Conservation (phyloP, 2,113 vertebrate species). For the Dasyprocta punctata region DNA sequence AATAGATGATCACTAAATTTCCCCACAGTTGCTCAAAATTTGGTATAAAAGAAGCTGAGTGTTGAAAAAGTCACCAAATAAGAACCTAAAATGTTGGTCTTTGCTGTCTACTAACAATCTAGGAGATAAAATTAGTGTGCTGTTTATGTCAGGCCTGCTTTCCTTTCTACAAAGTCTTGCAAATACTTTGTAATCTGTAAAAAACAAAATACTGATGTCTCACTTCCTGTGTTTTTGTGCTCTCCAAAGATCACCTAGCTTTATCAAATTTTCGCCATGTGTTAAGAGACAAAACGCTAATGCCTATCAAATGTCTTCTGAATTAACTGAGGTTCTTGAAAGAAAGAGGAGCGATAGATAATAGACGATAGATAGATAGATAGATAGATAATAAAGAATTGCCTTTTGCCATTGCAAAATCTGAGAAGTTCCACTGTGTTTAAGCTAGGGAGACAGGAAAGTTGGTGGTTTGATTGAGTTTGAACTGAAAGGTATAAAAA, state of each 20-base stretch:
- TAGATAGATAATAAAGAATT: background rate
- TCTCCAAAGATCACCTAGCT: background rate
- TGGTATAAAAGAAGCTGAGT: background rate
- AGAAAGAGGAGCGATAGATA: background rate
- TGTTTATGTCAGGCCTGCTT: background rate
- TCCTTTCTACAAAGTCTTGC: background rate
- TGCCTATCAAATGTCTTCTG: background rate
- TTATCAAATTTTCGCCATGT: background rate
- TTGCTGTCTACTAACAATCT: background rate
- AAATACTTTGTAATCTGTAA: background rate
- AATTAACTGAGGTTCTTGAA: background rate
- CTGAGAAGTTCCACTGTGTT: too few species aligned
- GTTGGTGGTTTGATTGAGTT: background rate
- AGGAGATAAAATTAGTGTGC: background rate
- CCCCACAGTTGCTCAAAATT: background rate
- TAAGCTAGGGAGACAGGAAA: background rate
- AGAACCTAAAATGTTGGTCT: background rate
- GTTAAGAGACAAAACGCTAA: background rate
- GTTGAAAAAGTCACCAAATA: background rate
- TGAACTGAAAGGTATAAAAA: background rate
- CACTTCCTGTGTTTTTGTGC: background rate
- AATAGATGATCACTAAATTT: background rate
- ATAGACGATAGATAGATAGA: background rate
- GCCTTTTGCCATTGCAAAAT: background rate
- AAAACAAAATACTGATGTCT: background rate